Percentiles rank a stretch among this genome's conserved stretches.
phyloP scores from a whole-genome alignment of 2,888 invertebrate genomes.

The Scaptodrosophila latifasciaeformis region DNA sequence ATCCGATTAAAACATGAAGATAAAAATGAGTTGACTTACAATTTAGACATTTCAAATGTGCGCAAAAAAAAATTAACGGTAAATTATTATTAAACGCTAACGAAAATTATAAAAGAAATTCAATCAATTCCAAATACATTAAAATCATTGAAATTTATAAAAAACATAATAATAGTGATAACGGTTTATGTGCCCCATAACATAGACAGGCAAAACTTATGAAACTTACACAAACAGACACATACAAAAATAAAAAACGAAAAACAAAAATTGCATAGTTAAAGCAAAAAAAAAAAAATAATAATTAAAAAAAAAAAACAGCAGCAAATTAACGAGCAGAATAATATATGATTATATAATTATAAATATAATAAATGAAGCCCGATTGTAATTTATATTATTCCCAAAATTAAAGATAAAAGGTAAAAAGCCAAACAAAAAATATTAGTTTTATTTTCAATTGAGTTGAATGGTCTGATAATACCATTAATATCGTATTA shows the following conservation, averaged over 20 bases:
- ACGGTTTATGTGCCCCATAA: constrained; percentile 35
- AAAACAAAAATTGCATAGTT: no score
- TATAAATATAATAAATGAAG: constrained; percentile 15
- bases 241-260: constrained; percentile 47
- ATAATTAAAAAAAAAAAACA: constrained; percentile 55
- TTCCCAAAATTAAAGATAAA: constrained; percentile 70
- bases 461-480: no score
- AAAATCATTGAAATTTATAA: constrained; percentile 39
- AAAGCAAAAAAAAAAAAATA: not conserved
- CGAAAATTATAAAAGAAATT: constrained; percentile 30
- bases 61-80: constrained; percentile 45
- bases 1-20: constrained; percentile 47
- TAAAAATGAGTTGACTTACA: constrained; percentile 60
- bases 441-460: constrained; percentile 1
- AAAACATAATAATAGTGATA: constrained; percentile 47
- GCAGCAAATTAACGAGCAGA: constrained; percentile 54
- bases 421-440: constrained; percentile 63
- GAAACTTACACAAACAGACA: constrained; percentile 26
- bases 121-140: constrained; percentile 40
- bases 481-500: no score
- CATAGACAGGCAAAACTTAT: constrained; percentile 31
- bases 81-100: constrained; percentile 37
- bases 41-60: constrained; percentile 55
- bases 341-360: constrained; percentile 55
- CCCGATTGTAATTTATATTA: constrained; percentile 69